Conservation (phyloP, 2,113 vertebrate species). For the Danionella cerebrum region DNA sequence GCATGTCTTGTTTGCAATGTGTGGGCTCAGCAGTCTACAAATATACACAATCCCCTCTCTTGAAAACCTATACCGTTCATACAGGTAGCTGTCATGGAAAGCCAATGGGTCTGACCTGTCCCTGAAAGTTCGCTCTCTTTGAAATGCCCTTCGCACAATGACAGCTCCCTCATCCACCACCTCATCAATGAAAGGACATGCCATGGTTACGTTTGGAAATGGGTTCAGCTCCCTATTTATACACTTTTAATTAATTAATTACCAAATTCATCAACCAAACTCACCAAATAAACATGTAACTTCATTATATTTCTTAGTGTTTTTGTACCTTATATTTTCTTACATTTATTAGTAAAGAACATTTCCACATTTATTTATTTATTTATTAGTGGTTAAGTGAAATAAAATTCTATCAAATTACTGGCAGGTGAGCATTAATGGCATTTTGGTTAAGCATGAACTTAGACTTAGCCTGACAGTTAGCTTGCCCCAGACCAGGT, state of each 20-base stretch:
- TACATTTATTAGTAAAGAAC: no score
- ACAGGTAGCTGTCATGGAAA: background rate
- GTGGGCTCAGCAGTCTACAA: background rate
- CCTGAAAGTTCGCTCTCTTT: background rate
- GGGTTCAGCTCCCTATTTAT: background rate
- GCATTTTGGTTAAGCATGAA: background rate
- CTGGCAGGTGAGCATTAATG: background rate
- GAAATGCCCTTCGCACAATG: background rate
- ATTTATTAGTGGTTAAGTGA: background rate
- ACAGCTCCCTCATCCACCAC: background rate
- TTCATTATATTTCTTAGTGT: no score
- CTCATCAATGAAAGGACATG: background rate
- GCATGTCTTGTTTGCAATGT: background rate
- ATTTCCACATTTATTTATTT: no score
- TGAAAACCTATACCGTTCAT: background rate
- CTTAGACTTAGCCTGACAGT: background rate
- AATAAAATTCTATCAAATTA: background rate
- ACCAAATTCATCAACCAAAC: no score
- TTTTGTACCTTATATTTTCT: no score
- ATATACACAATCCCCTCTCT: background rate
- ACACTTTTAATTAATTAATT: background rate
- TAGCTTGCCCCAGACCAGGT: background rate
- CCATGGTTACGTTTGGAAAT: background rate
- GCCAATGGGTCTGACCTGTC: background rate
- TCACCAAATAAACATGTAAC: background rate